These are phyloP conservation scores for Gryon sp. DNA, from an alignment of 1,140 invertebrate genomes.

Conservation along the genomic window DNA sequence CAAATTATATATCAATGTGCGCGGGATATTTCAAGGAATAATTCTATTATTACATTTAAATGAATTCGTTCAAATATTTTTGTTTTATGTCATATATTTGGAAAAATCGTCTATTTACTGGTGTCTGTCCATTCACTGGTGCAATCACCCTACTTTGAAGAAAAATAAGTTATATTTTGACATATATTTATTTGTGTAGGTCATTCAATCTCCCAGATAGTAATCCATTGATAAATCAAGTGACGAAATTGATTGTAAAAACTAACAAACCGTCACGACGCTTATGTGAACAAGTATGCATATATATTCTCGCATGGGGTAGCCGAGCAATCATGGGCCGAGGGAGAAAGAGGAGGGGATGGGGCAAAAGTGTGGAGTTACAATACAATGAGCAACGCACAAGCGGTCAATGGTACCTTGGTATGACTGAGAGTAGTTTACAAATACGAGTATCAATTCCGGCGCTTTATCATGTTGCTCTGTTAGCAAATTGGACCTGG, in stretches of 20 bases:
- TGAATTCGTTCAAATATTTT: no score
- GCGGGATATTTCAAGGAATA: no score
- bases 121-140: no score
- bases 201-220: no score
- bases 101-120: no score
- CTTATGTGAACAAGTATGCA: conserved; percentile 25
- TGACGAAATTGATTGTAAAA: conserved; percentile 62
- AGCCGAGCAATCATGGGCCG: not conserved
- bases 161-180: no score
- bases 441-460: conserved; percentile 62
- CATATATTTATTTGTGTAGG: no score
- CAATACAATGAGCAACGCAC: conserved; percentile 17
- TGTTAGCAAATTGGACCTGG: conserved; percentile 47
- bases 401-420: conserved; percentile 31
- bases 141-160: no score
- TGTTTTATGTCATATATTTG: no score
- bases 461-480: conserved; percentile 52
- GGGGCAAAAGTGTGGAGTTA: conserved; percentile 9
- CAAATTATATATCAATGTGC: no score
- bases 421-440: conserved; percentile 62
- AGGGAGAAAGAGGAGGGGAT: not conserved
- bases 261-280: conserved; percentile 46
- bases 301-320: not conserved
- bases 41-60: no score
- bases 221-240: conserved; percentile 60